These are phyloP conservation scores for Hypanus sabinus DNA, from an alignment of 2,113 vertebrate species.

Conservation along the genomic window DNA sequence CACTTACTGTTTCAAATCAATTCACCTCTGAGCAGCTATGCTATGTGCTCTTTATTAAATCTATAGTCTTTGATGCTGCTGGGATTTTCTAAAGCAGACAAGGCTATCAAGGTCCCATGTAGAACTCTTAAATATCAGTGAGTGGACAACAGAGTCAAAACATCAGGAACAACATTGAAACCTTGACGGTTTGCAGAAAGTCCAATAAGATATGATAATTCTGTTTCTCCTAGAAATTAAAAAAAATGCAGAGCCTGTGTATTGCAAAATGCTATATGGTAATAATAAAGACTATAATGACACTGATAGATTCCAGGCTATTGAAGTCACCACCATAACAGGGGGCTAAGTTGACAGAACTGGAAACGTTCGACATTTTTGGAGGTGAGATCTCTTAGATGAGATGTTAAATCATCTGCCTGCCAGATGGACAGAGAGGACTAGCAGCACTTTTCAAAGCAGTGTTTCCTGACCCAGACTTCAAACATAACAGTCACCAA, in stretches of 20 bases:
- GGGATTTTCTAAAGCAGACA: neutral
- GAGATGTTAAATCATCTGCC: no score
- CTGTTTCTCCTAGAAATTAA: neutral
- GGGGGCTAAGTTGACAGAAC: neutral
- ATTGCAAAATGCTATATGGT: neutral
- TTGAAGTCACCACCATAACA: neutral
- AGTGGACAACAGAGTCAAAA: neutral
- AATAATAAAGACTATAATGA: neutral
- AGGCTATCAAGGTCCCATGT: neutral
- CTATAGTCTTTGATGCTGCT: neutral
- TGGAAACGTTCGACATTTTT: no score
- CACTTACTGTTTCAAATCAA: neutral
- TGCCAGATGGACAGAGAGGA: no score
- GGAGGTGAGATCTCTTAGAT: no score
- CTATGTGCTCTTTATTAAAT: neutral
- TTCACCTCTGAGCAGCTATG: no score
- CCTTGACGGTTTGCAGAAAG: neutral
- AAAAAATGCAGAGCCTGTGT: neutral
- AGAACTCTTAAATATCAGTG: neutral
- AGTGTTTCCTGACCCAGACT: no score
- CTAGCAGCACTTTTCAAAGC: no score
- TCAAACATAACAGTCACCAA: no score
- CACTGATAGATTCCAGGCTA: neutral
- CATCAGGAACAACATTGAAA: neutral
- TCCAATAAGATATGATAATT: conserved; percentile 8